Conservation (phyloP, 2,113 vertebrate species). For the Tiliqua scincoides region DNA sequence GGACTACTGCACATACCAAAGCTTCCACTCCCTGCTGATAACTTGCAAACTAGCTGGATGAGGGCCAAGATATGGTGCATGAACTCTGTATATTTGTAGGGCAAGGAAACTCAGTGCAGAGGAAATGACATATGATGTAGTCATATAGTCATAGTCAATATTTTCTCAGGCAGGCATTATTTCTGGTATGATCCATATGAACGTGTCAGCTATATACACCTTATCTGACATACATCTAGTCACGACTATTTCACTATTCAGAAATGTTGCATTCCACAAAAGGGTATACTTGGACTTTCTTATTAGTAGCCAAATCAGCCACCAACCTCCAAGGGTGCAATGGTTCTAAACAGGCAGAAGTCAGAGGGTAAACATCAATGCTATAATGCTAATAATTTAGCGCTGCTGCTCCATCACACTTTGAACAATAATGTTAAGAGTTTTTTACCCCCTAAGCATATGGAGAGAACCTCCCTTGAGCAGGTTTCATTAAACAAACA, state of each 20-base stretch:
- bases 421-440: neutral
- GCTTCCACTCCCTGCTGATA: neutral
- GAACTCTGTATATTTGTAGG: neutral
- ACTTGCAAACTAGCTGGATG: neutral
- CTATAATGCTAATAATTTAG: neutral
- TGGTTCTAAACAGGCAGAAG: neutral
- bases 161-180: neutral
- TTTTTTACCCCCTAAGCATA: neutral
- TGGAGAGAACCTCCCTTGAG: neutral
- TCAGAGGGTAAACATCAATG: neutral
- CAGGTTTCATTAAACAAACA: neutral
- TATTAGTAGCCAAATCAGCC: neutral
- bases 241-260: neutral
- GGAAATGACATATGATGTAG: neutral
- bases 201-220: neutral
- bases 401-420: no score
- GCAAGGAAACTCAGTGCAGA: neutral
- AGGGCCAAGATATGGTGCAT: neutral
- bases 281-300: neutral
- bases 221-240: neutral
- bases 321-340: neutral
- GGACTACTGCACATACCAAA: neutral
- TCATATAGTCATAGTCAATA: neutral
- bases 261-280: neutral
- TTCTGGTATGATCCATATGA: neutral